phyloP scores from a whole-genome alignment of 2,797 vertebrate species.

The Urophycis tenuis region DNA sequence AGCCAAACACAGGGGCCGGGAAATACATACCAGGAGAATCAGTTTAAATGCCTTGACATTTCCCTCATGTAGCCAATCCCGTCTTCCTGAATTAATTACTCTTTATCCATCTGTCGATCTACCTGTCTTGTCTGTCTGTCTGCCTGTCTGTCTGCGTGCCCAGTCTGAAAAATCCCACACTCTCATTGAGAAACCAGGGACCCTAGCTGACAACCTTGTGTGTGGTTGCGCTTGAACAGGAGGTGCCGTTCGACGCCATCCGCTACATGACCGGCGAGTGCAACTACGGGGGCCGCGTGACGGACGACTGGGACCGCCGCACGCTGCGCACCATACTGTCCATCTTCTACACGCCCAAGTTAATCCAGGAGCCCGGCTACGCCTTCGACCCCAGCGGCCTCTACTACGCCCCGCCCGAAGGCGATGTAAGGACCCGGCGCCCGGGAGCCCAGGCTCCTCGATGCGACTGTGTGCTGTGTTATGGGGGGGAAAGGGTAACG shows the following conservation, averaged over 20 bases:
- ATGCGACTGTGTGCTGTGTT: too few relatives aligned
- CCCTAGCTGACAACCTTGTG: not conserved
- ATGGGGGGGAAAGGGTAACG: too few relatives aligned
- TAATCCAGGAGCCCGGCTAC: conserved; percentile 64
- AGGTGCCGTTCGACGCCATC: conserved; percentile 80
- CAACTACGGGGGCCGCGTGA: conserved; percentile 83
- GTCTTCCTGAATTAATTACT: conserved; percentile 51
- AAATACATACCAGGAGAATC: conserved; percentile 33
- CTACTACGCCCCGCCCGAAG: conserved; percentile 76
- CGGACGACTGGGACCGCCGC: conserved; percentile 83
- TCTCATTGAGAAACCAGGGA: not conserved
- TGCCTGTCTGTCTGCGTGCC: not conserved
- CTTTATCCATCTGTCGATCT: conserved; percentile 32
- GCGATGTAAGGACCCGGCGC: conserved; percentile 62
- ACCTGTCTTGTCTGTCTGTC: not conserved
- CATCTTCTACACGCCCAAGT: conserved; percentile 70
- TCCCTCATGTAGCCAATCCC: conserved; percentile 47
- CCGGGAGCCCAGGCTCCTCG: too few relatives aligned
- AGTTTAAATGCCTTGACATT: conserved; percentile 61
- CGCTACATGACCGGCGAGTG: conserved; percentile 84
- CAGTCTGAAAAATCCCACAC: not conserved
- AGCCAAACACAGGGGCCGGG: conserved; percentile 28
- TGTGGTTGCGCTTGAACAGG: conserved; percentile 53
- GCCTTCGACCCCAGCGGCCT: conserved; percentile 80
- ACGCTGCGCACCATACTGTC: conserved; percentile 77